A percentile compares a stretch with the other conserved stretches of the same genome.
phyloP scores from a whole-genome alignment of 1,140 invertebrate species.

The Episyrphus balteatus region DNA sequence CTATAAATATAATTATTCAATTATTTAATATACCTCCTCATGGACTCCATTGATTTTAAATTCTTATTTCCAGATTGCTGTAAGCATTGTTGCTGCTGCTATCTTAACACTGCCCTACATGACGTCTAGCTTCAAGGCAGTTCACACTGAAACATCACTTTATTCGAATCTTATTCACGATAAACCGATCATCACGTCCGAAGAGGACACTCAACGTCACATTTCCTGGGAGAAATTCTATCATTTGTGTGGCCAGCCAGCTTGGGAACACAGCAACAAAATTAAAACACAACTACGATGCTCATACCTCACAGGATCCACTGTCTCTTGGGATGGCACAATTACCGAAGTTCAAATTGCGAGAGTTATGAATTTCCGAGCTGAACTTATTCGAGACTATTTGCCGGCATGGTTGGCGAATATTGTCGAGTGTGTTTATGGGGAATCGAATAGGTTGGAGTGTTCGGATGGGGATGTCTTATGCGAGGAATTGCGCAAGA shows the following conservation, averaged over 20 bases:
- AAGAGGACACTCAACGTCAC: constrained; percentile 10
- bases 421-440: constrained; percentile 55
- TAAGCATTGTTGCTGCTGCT: constrained; percentile 35
- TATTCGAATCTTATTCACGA: background rate
- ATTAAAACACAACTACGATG: constrained; percentile 55
- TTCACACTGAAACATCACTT: constrained; percentile 3
- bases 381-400: constrained; percentile 42
- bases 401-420: constrained; percentile 47
- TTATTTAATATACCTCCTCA: too few species aligned
- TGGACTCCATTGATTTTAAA: background rate
- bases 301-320: constrained; percentile 49
- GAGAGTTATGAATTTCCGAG: constrained; percentile 50
- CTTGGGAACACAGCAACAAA: constrained; percentile 52
- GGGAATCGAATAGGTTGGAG: constrained; percentile 45
- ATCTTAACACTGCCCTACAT: constrained; percentile 41
- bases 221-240: constrained; percentile 59
- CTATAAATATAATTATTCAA: too few species aligned
- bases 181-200: constrained; percentile 7
- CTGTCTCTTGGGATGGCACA: constrained; percentile 61
- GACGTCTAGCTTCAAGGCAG: constrained; percentile 37
- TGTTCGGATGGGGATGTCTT: constrained; percentile 40
- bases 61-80: constrained; percentile 19
- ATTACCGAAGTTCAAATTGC: constrained; percentile 53
- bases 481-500: constrained; percentile 38
- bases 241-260: constrained; percentile 55